A percentile compares a stretch with the other conserved stretches of the same genome.
phyloP scores from a whole-genome alignment of 2,888 invertebrate species.

The Acleris cristana region DNA sequence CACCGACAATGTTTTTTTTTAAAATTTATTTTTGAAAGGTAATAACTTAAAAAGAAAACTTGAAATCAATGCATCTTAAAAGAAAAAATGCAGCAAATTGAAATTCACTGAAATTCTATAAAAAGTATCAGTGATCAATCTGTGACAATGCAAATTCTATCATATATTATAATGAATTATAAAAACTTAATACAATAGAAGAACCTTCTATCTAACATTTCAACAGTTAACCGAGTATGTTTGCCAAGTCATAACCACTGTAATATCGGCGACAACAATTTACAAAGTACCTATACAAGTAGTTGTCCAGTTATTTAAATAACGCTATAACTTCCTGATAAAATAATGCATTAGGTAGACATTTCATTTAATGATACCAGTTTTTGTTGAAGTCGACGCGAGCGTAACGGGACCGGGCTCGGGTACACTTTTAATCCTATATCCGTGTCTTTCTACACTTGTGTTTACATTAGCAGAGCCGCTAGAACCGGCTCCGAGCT shows the following conservation, averaged over 20 bases:
- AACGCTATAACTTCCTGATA: slow-evolving; percentile 18
- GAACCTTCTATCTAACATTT: neutral
- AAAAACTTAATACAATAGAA: no score
- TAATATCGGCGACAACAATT: neutral
- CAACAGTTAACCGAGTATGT: neutral
- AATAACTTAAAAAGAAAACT: no score
- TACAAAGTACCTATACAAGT: neutral
- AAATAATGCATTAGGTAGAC: slow-evolving; percentile 32
- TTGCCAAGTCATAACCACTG: neutral
- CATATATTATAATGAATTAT: no score
- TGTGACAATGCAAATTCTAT: no score
- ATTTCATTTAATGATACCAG: slow-evolving; percentile 35
- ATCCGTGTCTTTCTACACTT: slow-evolving; percentile 37
- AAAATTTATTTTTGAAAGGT: no score
- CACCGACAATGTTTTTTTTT: no score
- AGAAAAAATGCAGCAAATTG: no score
- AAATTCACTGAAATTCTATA: no score
- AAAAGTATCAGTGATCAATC: no score
- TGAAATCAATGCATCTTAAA: no score
- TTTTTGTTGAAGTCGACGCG: slow-evolving; percentile 27
- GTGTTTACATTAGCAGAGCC: slow-evolving; percentile 34
- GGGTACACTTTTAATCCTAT: slow-evolving; percentile 37
- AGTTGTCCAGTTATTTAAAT: slow-evolving; percentile 23
- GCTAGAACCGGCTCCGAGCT: slow-evolving; percentile 33
- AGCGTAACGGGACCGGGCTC: slow-evolving; percentile 30